Conservation (phyloP, 2,888 invertebrate genomes). For the Chorisops tibialis region DNA sequence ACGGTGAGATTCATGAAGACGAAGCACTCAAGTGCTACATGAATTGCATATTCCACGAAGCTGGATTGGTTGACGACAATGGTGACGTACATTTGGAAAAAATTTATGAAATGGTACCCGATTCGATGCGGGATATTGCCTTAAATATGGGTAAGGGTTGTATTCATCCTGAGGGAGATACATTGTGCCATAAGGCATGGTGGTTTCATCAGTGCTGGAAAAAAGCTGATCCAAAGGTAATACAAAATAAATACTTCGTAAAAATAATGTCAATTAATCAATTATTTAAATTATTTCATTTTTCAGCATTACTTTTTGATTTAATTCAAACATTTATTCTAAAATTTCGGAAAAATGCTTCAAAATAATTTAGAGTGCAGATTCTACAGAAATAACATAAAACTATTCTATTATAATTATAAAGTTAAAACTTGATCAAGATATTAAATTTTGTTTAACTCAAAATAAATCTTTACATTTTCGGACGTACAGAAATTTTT, state of each 20-base stretch:
- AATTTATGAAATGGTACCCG: constrained; percentile 42
- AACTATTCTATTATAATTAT: too few relatives aligned
- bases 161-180: constrained; percentile 47
- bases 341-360: too few relatives aligned
- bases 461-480: too few relatives aligned
- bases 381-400: too few relatives aligned
- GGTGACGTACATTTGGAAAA: constrained; percentile 51
- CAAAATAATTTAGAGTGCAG: too few relatives aligned
- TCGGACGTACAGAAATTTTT: too few relatives aligned
- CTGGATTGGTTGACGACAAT: constrained; percentile 47
- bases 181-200: constrained; percentile 48
- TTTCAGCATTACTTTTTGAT: constrained; percentile 44
- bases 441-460: too few relatives aligned
- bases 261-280: not conserved
- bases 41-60: constrained; percentile 50
- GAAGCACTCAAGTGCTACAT: constrained; percentile 51
- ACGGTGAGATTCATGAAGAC: constrained; percentile 50
- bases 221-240: constrained; percentile 43
- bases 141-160: constrained; percentile 45
- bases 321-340: too few relatives aligned
- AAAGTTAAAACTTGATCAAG: too few relatives aligned
- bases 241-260: not conserved
- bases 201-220: constrained; percentile 50
- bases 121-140: constrained; percentile 42
- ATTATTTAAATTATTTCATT: not conserved